Evolutionary conservation across 2,888 invertebrate species (phyloP), one percentile per base, ranked within the genome.

Genomic region (Psylliodes chrysocephalus): DNA sequence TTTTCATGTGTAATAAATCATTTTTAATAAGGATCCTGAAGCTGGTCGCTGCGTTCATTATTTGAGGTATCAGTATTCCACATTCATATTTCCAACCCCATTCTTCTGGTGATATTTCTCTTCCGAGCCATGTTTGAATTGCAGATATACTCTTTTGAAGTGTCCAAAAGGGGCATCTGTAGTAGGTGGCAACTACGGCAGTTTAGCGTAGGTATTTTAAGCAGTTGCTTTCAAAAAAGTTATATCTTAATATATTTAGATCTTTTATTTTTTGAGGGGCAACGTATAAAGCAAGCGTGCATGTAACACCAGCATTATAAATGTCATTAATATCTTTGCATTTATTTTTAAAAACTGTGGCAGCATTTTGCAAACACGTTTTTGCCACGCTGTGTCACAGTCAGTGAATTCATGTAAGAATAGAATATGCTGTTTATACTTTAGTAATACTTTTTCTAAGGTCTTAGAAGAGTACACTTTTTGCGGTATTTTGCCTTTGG

Each of bases 161-260:
- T 33, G 33, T 33, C 33, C 33, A n/a, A 33, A 33, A 33, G n/a
- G 2, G n/a, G 33, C 33, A 33, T 33, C 33, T 2, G 33, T n/a
- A 73, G 49, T 17, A 81, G 80, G 69, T 55, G 54, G 52, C 38
- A 64, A 64, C 57, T 57, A 56, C 15, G 38, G 51, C 46, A 61
- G 49, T 47, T 64, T 64, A 57, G 53, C 47, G 53, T 40, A 63
- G 63, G 7, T 63, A 66, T 59, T 66, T 56, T 63, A 63, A 59
- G 59, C 59, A 19, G 66, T 65, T 51, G 61, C 61, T 59, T 66
- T 57, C 12, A 63, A 18, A 33, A 63, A 62, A 53, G 47, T 19
- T 7, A 33, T 33, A 33, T 33, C 33, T 33, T n/a, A 33, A 33
- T 33, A 33, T 33, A 33, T n/a, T 33, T 33, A 33, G n/a, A 2